Base-by-base conservation (phyloP, 2,797 vertebrate genomes). In the Chelmon rostratus region DNA sequence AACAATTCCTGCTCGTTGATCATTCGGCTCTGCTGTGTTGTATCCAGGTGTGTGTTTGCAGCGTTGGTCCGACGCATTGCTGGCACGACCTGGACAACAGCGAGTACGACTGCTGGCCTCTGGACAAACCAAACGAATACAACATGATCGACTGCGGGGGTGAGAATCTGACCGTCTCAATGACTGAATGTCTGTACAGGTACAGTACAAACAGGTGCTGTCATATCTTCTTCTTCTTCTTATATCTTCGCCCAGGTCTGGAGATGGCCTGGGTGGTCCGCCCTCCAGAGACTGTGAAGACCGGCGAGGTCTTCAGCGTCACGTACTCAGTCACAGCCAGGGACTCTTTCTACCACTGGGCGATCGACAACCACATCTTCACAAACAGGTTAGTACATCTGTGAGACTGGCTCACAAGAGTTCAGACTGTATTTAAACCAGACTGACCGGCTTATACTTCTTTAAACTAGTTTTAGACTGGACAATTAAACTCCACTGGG, bases 1-100 rank as follows among this genome's bases (percentile, higher is more conserved):
- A 8, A 54, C 13, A 9, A 19, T 63, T 23, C 19, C 44, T 78
- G 25, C 3, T 38, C 19, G 3, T 7, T 12, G 52, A 69, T 59
- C 37, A 6, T 19, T 66, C 9, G 11, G 40, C 3, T 37, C 15
- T 33, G 12, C 37, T 21, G 0, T 53, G 33, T 57, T 0, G 4
- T 69, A 6, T 57, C 0, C 76, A 90, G 88, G 40, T 81, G 54
- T 82, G 52, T 21, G 71, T 79, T 13, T 88, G 21, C 12, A 53
- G 58, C 0, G 21, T 56, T 0, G 33, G 13, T 62, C 25, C 42
- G 16, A 68, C 67, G 5, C 38, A 52, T 4, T 95, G 92, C 1
- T 97, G 97, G 97, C 96, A 97, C 52, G 95, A 97, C 88, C 89
- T 97, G 90, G 97, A 96, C 81, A 97, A 96, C 93, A 96, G 94